Evolutionary conservation across 1,140 invertebrate genomes (phyloP).

Genomic region (Drosophila parabipectinata): DNA sequence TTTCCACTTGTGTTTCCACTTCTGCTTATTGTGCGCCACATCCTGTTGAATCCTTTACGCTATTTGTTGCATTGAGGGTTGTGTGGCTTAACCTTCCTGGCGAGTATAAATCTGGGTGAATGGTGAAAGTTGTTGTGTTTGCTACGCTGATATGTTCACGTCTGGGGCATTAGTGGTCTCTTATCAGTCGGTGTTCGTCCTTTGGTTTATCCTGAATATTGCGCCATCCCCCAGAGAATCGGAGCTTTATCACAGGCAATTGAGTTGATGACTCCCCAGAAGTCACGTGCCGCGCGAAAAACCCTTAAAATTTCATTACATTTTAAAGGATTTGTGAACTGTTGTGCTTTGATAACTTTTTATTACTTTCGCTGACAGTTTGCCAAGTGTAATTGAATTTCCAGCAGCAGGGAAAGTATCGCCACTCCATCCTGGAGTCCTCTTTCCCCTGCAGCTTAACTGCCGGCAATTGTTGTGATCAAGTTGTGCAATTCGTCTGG

Average conservation of each 20-base stretch:
- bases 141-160: constrained; percentile 26
- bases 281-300: constrained; percentile 11
- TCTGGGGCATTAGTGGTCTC: constrained; percentile 29
- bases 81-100: constrained; percentile 26
- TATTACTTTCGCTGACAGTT: constrained; percentile 38
- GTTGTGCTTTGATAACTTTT: constrained; percentile 28
- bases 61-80: constrained; percentile 56
- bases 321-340: constrained; percentile 36
- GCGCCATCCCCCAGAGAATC: not conserved
- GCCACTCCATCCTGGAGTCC: not conserved
- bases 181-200: constrained; percentile 14
- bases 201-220: not conserved
- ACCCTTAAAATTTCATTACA: constrained; percentile 48
- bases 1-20: constrained; percentile 8
- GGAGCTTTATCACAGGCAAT: constrained; percentile 37
- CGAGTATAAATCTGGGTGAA: not conserved
- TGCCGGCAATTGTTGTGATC: constrained; percentile 43
- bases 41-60: constrained; percentile 24
- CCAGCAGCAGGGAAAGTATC: constrained; percentile 8
- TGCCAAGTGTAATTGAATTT: constrained; percentile 42
- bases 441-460: constrained; percentile 16
- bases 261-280: constrained; percentile 4
- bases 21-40: constrained; percentile 51
- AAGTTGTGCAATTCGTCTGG: constrained; percentile 62
- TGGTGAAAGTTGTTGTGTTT: constrained; percentile 7